Evolutionary conservation across 1,140 invertebrate genomes (phyloP).

Genomic region (Vanessa atalanta): DNA sequence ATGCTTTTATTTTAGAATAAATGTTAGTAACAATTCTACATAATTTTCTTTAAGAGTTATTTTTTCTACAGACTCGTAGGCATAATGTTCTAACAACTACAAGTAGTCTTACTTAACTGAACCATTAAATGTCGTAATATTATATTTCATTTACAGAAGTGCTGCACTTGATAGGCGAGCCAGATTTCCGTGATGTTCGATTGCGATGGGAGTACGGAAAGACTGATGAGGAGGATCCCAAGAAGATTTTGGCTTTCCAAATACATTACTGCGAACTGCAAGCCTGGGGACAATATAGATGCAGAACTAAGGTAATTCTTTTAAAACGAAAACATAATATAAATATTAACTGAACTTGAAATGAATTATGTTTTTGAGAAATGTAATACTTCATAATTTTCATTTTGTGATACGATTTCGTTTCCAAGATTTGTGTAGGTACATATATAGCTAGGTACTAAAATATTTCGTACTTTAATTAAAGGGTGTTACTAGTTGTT

Average conservation of each 20-base stretch:
- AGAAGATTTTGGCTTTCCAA: slow-evolving; percentile 80
- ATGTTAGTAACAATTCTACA: neutral
- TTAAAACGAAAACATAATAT: too few species aligned
- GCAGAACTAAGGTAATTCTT: slow-evolving; percentile 83
- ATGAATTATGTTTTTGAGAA: too few species aligned
- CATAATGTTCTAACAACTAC: neutral
- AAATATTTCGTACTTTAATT: too few species aligned
- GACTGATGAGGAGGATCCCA: slow-evolving; percentile 58
- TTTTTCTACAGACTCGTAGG: neutral
- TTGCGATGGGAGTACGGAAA: slow-evolving; percentile 84
- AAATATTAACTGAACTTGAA: too few species aligned
- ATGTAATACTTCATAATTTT: too few species aligned
- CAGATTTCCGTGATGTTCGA: slow-evolving; percentile 86
- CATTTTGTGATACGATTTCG: too few species aligned
- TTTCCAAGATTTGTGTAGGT: too few species aligned
- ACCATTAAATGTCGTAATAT: neutral
- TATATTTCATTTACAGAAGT: slow-evolving; percentile 80
- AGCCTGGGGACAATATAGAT: slow-evolving; percentile 87
- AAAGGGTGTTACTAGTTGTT: too few species aligned
- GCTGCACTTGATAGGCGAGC: slow-evolving; percentile 85
- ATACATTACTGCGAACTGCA: slow-evolving; percentile 88
- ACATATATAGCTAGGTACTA: too few species aligned
- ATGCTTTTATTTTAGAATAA: neutral
- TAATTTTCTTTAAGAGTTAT: neutral
- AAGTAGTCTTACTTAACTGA: neutral